Evolutionary conservation across 1,140 invertebrate species (phyloP).

Genomic region (Dreissena rostriformis): DNA sequence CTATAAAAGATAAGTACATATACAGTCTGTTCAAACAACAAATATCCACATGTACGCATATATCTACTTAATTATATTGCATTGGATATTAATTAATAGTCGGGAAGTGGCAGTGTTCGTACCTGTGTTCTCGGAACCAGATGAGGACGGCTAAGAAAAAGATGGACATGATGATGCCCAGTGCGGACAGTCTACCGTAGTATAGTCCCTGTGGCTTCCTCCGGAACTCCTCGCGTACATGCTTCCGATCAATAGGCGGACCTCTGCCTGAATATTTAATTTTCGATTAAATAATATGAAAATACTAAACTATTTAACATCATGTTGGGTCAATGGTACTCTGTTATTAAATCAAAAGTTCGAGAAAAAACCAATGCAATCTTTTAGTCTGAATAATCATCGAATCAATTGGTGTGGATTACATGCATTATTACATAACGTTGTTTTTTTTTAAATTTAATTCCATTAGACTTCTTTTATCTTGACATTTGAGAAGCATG

Average conservation of each 20-base stretch:
- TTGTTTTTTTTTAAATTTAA: no score
- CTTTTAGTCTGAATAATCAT: neutral
- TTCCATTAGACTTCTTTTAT: no score
- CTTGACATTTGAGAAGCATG: no score
- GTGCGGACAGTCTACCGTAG: slow-evolving; percentile 89
- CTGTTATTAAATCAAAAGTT: neutral
- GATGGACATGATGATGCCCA: slow-evolving; percentile 95
- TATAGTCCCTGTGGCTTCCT: slow-evolving; percentile 83
- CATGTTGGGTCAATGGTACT: neutral
- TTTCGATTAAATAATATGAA: neutral
- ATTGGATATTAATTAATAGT: no score
- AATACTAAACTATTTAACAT: neutral
- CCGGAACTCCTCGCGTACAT: slow-evolving; percentile 91
- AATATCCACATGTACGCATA: no score
- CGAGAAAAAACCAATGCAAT: neutral
- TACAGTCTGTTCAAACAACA: no score
- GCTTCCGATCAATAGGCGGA: slow-evolving; percentile 94
- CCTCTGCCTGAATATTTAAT: slow-evolving; percentile 82
- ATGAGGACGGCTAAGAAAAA: slow-evolving; percentile 98
- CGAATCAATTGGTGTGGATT: no score
- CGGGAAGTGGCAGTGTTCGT: slow-evolving; percentile 62
- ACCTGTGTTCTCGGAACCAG: slow-evolving; percentile 97
- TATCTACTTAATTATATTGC: no score
- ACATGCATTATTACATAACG: no score
- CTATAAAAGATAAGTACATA: no score